Percentiles rank a stretch among this genome's conserved stretches.
These are phyloP conservation scores for Trachops cirrhosus DNA, from an alignment of 2,797 vertebrate genomes.

Conservation along the genomic window DNA sequence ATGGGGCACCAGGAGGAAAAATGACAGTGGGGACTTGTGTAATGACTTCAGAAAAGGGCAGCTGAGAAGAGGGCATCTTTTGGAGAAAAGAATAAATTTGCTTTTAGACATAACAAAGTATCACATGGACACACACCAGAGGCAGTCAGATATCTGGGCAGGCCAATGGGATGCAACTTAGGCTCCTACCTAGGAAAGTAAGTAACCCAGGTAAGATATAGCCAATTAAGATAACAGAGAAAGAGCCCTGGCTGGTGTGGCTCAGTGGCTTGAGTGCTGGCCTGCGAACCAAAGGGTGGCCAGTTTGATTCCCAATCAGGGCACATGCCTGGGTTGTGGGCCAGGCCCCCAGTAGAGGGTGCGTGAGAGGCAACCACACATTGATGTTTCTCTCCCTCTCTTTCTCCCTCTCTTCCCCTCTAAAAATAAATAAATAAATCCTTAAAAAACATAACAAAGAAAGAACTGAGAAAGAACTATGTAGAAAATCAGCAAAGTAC, in stretches of 20 bases:
- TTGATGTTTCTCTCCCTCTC: no score
- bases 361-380: no score
- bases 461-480: neutral
- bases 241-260: neutral
- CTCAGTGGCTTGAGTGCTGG: no score
- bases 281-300: no score
- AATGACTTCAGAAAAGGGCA: neutral
- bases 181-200: neutral
- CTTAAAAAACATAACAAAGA: neutral
- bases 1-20: neutral
- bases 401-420: no score
- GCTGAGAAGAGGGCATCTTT: neutral
- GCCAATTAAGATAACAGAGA: neutral
- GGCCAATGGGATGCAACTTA: fast-evolving
- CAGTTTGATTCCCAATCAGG: no score
- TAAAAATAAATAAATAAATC: no score
- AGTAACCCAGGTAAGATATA: no score
- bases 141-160: neutral
- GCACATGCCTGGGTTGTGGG: no score
- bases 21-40: no score
- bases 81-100: neutral
- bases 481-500: neutral
- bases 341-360: no score
- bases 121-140: neutral
- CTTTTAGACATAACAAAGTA: neutral